Conservation (phyloP, 1,140 invertebrate species). For the Pseudomyrmex gracilis region DNA sequence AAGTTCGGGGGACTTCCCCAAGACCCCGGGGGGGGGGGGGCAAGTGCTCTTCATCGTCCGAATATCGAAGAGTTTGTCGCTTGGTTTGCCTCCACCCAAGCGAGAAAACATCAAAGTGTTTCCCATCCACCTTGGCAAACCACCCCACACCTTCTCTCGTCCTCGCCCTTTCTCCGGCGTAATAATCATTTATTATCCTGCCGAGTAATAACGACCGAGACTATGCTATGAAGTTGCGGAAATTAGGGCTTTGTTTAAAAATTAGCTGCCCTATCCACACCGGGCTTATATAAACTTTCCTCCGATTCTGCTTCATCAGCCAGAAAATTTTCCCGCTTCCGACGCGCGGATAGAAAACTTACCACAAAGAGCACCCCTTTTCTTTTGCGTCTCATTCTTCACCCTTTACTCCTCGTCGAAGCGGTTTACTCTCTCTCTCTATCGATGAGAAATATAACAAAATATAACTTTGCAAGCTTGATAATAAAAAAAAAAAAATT, state of each 20-base stretch:
- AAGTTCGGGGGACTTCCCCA: slow-evolving; percentile 37
- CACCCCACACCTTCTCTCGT: not conserved
- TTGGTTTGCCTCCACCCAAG: slow-evolving; percentile 80
- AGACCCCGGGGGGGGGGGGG: no score
- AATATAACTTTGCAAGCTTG: not conserved
- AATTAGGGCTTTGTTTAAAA: slow-evolving; percentile 85
- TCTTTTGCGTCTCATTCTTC: not conserved
- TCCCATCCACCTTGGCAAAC: slow-evolving; percentile 46
- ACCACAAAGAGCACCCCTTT: slow-evolving; percentile 49
- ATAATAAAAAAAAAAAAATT: not conserved
- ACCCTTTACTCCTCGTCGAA: not conserved
- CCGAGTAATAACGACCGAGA: slow-evolving; percentile 79
- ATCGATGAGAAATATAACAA: not conserved
- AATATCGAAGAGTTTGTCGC: slow-evolving; percentile 86
- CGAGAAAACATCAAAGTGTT: slow-evolving; percentile 84
- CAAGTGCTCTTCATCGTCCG: slow-evolving; percentile 84
- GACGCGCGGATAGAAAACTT: slow-evolving; percentile 43
- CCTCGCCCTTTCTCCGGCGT: slow-evolving; percentile 57
- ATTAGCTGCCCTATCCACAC: slow-evolving; percentile 77
- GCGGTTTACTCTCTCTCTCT: not conserved
- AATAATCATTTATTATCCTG: slow-evolving; percentile 85
- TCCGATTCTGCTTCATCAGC: slow-evolving; percentile 59
- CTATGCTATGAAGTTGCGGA: slow-evolving; percentile 81
- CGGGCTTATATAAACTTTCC: slow-evolving; percentile 73
- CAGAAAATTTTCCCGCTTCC: slow-evolving; percentile 36